Evolutionary conservation across 2,888 invertebrate species (phyloP).

Genomic region (Caenorhabditis afra): DNA sequence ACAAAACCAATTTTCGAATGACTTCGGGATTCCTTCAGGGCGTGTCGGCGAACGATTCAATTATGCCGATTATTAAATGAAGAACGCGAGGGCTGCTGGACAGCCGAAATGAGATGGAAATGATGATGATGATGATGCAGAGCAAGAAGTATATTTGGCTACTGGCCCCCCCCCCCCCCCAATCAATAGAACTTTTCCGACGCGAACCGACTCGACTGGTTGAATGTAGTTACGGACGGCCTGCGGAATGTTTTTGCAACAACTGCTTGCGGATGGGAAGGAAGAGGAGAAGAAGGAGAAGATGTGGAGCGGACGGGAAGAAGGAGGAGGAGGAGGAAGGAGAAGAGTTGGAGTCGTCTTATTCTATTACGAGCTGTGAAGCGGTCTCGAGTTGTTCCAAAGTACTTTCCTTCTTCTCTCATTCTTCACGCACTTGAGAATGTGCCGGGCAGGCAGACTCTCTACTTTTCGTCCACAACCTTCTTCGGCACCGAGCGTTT

Average conservation of each 20-base stretch:
- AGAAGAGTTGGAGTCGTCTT: conserved; percentile 54
- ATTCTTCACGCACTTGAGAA: conserved; percentile 46
- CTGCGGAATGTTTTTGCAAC: conserved; percentile 45
- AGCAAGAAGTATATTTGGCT: conserved; percentile 14
- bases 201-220: conserved; percentile 16
- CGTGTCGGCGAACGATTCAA: conserved; percentile 36
- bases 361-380: conserved; percentile 59
- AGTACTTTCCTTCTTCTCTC: conserved; percentile 33
- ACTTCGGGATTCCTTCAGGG: conserved; percentile 43
- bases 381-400: conserved; percentile 58
- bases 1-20: conserved; percentile 43
- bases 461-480: not conserved
- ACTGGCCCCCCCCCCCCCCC: not conserved
- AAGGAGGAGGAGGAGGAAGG: not conserved
- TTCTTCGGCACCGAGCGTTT: not conserved
- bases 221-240: conserved; percentile 38
- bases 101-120: conserved; percentile 43
- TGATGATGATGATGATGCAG: conserved; percentile 1
- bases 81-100: conserved; percentile 33
- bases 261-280: conserved; percentile 11
- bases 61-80: conserved; percentile 59
- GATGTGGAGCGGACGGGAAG: conserved; percentile 30
- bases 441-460: conserved; percentile 2
- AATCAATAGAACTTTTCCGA: conserved; percentile 14
- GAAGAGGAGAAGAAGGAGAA: not conserved